These are phyloP conservation scores for Alethe castanea DNA, from an alignment of 2,113 vertebrate genomes.

Conservation along the genomic window DNA sequence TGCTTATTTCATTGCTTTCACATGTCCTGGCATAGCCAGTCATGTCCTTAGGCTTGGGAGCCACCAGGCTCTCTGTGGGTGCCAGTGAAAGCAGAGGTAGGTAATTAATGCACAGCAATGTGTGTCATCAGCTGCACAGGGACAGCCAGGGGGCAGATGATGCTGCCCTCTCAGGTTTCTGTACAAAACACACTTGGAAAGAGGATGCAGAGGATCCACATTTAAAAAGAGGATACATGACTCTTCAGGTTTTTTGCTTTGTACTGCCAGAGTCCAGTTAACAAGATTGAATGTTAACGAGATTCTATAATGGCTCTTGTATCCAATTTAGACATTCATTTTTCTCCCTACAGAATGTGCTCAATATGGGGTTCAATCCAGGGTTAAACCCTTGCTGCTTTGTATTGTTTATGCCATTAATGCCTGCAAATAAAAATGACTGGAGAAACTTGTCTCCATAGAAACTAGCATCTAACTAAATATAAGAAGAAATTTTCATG, in stretches of 20 bases:
- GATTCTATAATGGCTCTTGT: background rate
- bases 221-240: background rate
- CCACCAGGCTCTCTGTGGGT: fast-evolving
- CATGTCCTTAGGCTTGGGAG: background rate
- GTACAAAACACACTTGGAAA: background rate
- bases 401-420: constrained; percentile 42
- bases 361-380: constrained; percentile 28
- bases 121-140: background rate
- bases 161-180: background rate
- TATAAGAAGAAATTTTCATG: constrained; percentile 25
- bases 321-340: constrained; percentile 45
- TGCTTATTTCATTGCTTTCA: background rate
- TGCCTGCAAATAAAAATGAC: constrained; percentile 56
- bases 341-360: constrained; percentile 14
- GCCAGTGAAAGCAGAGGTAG: background rate
- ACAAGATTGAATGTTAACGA: constrained; percentile 9
- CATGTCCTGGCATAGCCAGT: background rate
- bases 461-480: constrained; percentile 60
- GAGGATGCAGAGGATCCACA: background rate
- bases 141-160: background rate
- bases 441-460: constrained; percentile 60
- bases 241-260: background rate
- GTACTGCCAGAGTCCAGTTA: background rate
- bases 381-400: constrained; percentile 57
- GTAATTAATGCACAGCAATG: background rate